A percentile compares a stretch with the other conserved stretches of the same genome.
Evolutionary conservation across 1,140 invertebrate genomes (phyloP).

Genomic region (Helicoverpa armigera): DNA sequence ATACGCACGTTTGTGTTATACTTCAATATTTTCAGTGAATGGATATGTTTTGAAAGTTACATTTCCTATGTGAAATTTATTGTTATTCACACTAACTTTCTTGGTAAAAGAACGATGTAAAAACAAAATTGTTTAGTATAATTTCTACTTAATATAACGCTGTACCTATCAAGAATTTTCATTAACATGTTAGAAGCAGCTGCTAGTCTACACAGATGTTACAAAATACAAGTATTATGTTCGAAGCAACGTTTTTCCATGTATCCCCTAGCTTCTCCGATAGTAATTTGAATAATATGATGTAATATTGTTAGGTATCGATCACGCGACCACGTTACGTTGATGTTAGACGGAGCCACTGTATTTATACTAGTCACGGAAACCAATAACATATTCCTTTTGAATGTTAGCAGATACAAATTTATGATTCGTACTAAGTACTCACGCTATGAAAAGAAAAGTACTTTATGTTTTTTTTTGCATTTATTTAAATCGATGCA

Average conservation of each 20-base stretch:
- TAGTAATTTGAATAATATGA: slow-evolving; percentile 42
- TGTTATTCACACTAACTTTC: too few species aligned
- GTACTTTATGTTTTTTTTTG: background rate
- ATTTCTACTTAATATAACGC: too few species aligned
- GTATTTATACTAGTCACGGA: background rate
- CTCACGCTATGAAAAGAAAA: slow-evolving; percentile 4
- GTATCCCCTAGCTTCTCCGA: slow-evolving; percentile 8
- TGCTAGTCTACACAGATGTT: background rate
- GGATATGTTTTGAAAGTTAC: background rate
- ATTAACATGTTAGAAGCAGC: background rate
- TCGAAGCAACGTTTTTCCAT: slow-evolving; percentile 18
- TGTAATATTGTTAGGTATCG: slow-evolving; percentile 27
- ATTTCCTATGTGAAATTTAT: background rate
- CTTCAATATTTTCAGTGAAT: background rate
- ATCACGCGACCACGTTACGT: slow-evolving; percentile 11
- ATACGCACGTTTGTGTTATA: background rate
- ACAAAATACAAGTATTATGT: background rate
- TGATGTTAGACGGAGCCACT: background rate
- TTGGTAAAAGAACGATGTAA: too few species aligned
- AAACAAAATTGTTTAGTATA: too few species aligned
- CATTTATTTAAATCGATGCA: too few species aligned
- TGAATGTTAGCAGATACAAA: slow-evolving; percentile 7
- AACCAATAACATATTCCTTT: slow-evolving; percentile 26
- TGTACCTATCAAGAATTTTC: too few species aligned
- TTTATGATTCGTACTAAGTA: slow-evolving; percentile 5